Base-by-base conservation (phyloP, 2,888 invertebrate genomes). In the Lypha dubia region DNA sequence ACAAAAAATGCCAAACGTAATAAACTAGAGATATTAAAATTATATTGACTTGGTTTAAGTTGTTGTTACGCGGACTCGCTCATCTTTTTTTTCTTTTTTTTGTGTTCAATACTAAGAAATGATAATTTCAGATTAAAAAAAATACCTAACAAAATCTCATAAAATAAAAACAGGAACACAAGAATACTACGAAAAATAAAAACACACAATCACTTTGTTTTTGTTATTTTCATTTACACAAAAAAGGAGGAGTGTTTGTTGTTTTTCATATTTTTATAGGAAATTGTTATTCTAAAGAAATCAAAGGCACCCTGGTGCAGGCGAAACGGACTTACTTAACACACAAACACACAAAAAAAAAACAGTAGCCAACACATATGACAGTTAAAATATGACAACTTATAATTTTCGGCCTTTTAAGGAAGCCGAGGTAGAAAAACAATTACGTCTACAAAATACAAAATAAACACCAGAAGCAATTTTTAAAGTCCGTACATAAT, bases 361-460 rank as follows among this genome's bases (percentile, higher is more conserved):
- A 88, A 87, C 89, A 88, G 89, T 89, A 89, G 89, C 88, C 86
- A 81, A 58, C 82, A 84, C 75, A 86, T 88, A 88, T 88, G 88
- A 88, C 88, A 89, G 88, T 86, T 89, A 88, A 88, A 87, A 89
- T 87, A 89, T 89, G 88, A 88, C 87, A 88, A 87, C 87, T 87
- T 87, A 88, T 88, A 87, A 88, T 87, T 88, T 87, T 79, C 65
- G 84, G 74, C 56, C 80, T 71, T 86, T 83, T 70, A 83, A 86
- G 49, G 79, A 68, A 83, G 60, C 70, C 83, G 79, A 56, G 46
- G 35, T 38, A 32, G 58, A 20, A 11, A 46, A 1, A 8, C 3
- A 24, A 41, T 11, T 41, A 71, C 60, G 8, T n/a, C 35, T 35
- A 60, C 44, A 32, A 0, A 28, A 28, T 28, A 28, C 5, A 28